A percentile compares a stretch with the other conserved stretches of the same genome.
These are phyloP conservation scores for Nothocercus julius DNA, from an alignment of 2,113 vertebrate genomes.

Conservation along the genomic window DNA sequence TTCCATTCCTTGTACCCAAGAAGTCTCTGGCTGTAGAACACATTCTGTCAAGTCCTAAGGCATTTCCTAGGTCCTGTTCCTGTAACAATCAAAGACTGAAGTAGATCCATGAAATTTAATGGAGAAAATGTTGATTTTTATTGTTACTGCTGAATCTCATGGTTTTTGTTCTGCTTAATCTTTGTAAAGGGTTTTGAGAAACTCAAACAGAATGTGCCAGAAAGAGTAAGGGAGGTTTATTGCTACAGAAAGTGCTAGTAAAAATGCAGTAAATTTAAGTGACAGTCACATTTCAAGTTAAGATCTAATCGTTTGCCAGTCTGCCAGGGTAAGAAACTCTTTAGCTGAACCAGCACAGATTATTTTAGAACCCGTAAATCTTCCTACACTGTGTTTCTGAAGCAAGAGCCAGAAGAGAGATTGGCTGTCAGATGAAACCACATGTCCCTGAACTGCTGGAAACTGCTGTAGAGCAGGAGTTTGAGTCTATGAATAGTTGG, in stretches of 20 bases:
- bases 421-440: background rate
- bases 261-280: background rate
- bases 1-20: background rate
- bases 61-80: background rate
- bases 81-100: background rate
- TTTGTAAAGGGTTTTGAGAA: slow-evolving; percentile 1
- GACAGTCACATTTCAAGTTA: slow-evolving; percentile 11
- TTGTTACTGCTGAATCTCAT: background rate
- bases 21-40: fast-evolving
- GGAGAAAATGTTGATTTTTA: background rate
- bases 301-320: background rate
- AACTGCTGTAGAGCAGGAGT: background rate
- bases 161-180: background rate
- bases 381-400: background rate
- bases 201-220: background rate
- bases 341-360: slow-evolving; percentile 21
- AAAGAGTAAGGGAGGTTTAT: slow-evolving; percentile 8
- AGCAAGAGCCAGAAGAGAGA: background rate
- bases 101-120: background rate
- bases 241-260: background rate
- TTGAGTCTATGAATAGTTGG: background rate
- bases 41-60: background rate
- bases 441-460: background rate
- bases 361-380: slow-evolving; percentile 28
- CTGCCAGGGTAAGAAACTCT: background rate